Evolutionary conservation across 2,797 vertebrate genomes (phyloP).

Genomic region (Oreortyx pictus): DNA sequence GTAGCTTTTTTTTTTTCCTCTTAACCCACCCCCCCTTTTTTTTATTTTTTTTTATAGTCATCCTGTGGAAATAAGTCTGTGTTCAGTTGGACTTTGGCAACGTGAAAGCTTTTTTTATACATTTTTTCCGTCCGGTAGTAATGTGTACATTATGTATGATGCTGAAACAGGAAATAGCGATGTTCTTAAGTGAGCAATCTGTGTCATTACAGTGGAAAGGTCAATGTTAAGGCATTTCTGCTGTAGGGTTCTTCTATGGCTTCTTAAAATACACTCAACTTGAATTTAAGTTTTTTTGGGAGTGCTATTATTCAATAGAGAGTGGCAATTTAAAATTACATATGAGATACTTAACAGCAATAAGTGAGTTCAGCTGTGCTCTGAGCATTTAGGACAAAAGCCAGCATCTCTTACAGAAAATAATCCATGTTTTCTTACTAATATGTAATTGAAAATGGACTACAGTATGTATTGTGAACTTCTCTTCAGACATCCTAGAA

Average conservation of each 20-base stretch:
- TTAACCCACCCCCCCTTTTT: neutral
- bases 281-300: neutral
- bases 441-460: neutral
- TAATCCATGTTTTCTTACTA: neutral
- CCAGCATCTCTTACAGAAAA: conserved; percentile 1
- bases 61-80: conserved; percentile 75
- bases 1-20: neutral
- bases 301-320: neutral
- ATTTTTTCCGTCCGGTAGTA: conserved; percentile 34
- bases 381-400: conserved; percentile 3
- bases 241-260: neutral
- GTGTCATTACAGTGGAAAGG: conserved; percentile 23
- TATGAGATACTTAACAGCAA: conserved; percentile 16
- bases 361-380: neutral
- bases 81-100: conserved; percentile 52
- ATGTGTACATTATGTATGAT: conserved; percentile 26
- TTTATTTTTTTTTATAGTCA: neutral
- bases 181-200: conserved; percentile 30
- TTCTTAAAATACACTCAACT: conserved; percentile 41
- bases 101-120: neutral
- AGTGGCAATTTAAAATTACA: conserved; percentile 24
- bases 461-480: neutral
- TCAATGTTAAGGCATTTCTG: neutral
- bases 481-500: neutral
- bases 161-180: conserved; percentile 29